Conservation (phyloP, 2,888 invertebrate species). For the Microplitis manilae region DNA sequence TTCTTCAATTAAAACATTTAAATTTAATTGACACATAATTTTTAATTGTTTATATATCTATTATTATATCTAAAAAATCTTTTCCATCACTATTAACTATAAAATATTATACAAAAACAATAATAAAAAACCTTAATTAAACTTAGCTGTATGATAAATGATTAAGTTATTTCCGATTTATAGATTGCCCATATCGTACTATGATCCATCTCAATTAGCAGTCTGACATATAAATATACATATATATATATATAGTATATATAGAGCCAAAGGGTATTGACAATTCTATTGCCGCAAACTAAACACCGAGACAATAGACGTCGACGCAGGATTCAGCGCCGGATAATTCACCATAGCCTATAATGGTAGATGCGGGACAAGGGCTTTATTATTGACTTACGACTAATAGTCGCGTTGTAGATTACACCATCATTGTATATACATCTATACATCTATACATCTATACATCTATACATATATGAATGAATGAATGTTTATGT, state of each 20-base stretch:
- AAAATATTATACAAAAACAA: no score
- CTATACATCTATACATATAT: slow-evolving; percentile 14
- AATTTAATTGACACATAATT: no score
- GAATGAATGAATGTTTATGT: neutral
- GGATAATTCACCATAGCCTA: slow-evolving; percentile 64
- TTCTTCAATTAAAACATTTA: no score
- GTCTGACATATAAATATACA: slow-evolving; percentile 45
- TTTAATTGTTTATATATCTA: no score
- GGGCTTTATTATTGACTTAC: slow-evolving; percentile 70
- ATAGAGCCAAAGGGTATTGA: slow-evolving; percentile 46
- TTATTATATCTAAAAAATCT: no score
- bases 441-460: slow-evolving; percentile 6
- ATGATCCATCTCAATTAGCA: slow-evolving; percentile 65
- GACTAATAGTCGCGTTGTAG: slow-evolving; percentile 68
- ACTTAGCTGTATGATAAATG: no score
- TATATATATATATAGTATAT: slow-evolving; percentile 14
- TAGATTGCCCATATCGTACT: neutral
- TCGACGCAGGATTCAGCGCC: slow-evolving; percentile 52
- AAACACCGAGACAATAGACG: slow-evolving; percentile 38
- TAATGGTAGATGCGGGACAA: slow-evolving; percentile 63
- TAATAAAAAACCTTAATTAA: no score
- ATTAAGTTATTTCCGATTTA: no score
- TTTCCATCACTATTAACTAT: no score
- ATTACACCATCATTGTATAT: slow-evolving; percentile 51
- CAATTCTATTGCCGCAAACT: slow-evolving; percentile 62